phyloP scores from a whole-genome alignment of 2,888 invertebrate genomes.

The Lepas anatifera region DNA sequence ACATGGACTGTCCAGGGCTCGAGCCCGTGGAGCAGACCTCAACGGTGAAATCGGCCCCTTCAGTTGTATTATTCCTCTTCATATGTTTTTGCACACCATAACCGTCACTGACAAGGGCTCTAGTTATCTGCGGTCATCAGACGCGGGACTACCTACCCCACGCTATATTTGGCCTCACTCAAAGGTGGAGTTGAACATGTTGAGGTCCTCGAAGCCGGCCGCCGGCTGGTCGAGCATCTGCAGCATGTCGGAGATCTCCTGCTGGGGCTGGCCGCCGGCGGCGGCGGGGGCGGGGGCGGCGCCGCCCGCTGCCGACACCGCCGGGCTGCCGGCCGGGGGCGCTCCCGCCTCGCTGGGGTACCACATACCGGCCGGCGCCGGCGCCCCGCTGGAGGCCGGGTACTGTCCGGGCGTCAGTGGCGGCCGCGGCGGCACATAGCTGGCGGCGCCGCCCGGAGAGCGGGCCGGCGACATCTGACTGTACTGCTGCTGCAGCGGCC shows the following conservation, averaged over 20 bases:
- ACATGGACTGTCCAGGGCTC: too few species aligned
- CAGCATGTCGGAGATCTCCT: constrained; percentile 81
- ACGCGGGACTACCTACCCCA: too few species aligned
- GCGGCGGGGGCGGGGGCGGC: constrained; percentile 34
- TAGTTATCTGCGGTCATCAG: neutral
- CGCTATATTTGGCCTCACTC: too few species aligned
- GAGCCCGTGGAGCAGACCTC: too few species aligned
- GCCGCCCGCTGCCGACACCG: constrained; percentile 35
- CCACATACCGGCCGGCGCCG: constrained; percentile 21
- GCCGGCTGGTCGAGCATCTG: constrained; percentile 78
- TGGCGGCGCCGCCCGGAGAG: constrained; percentile 25
- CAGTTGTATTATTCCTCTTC: too few species aligned
- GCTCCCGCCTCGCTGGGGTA: constrained; percentile 19
- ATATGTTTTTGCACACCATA: too few species aligned
- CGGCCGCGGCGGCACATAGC: constrained; percentile 33
- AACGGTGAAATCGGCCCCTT: too few species aligned
- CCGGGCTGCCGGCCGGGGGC: constrained; percentile 33
- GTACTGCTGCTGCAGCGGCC: constrained; percentile 20
- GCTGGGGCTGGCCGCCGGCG: constrained; percentile 42
- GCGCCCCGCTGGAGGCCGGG: constrained; percentile 33
- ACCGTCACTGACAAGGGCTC: too few species aligned
- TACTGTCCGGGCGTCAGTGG: constrained; percentile 28
- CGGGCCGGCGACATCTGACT: constrained; percentile 26
- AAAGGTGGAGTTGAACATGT: constrained; percentile 73
- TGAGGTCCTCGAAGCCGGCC: constrained; percentile 75